phyloP scores from a whole-genome alignment of 1,140 invertebrate species.

The Lordiphosa clarofinis region DNA sequence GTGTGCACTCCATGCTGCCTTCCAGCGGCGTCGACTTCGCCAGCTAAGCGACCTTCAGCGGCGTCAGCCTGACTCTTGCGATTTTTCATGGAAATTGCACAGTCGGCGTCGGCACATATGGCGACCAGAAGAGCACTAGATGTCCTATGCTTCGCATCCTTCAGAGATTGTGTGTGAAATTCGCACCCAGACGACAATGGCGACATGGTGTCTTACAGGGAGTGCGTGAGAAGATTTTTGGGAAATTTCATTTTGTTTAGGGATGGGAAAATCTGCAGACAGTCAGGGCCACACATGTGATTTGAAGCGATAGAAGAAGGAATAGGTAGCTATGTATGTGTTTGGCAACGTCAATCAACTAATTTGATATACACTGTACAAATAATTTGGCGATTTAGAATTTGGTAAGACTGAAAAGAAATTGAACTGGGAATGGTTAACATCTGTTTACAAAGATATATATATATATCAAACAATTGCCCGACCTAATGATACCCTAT shows the following conservation, averaged over 20 bases:
- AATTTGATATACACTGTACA: no score
- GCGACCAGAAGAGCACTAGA: slow-evolving; percentile 55
- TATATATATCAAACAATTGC: no score
- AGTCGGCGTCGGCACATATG: slow-evolving; percentile 52
- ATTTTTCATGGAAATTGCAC: slow-evolving; percentile 71
- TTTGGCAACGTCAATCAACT: no score
- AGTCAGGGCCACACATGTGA: slow-evolving; percentile 28
- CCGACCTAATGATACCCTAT: no score
- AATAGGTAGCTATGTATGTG: no score
- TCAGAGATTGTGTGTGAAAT: slow-evolving; percentile 53
- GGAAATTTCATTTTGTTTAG: slow-evolving; percentile 22
- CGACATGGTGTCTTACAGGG: slow-evolving; percentile 35
- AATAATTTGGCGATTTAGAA: no score
- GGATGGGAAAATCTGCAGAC: not conserved
- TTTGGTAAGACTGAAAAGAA: no score
- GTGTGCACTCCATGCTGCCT: slow-evolving; percentile 7
- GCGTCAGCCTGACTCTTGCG: slow-evolving; percentile 60
- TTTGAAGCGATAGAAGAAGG: not conserved
- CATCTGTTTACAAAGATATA: no score
- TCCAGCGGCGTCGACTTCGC: not conserved
- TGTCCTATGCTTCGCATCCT: slow-evolving; percentile 13
- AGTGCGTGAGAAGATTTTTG: slow-evolving; percentile 46
- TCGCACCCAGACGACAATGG: slow-evolving; percentile 21
- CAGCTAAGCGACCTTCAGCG: slow-evolving; percentile 41
- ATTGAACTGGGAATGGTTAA: no score